These are phyloP conservation scores for Platysteira castanea DNA, from an alignment of 2,113 vertebrate genomes.

Conservation along the genomic window DNA sequence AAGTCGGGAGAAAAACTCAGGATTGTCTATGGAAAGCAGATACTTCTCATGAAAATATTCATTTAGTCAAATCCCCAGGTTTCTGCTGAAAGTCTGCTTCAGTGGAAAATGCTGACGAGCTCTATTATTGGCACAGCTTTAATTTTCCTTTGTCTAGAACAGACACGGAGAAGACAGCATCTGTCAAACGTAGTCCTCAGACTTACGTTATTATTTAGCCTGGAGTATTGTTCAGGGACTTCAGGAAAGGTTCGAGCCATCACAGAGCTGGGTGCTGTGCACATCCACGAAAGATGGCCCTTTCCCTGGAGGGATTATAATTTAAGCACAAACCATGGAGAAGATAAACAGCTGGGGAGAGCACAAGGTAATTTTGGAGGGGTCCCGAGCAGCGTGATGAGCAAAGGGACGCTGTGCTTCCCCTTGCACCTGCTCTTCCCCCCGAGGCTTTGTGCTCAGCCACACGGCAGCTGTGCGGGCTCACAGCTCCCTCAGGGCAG, in stretches of 20 bases:
- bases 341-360: slow-evolving; percentile 9
- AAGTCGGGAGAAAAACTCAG: slow-evolving; percentile 28
- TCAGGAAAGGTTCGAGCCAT: not conserved
- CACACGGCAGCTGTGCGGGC: not conserved
- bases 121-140: slow-evolving; percentile 43
- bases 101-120: slow-evolving; percentile 58
- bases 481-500: not conserved
- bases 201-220: not conserved
- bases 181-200: not conserved
- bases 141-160: slow-evolving; percentile 58
- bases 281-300: not conserved
- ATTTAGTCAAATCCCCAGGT: slow-evolving; percentile 58
- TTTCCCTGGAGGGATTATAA: not conserved
- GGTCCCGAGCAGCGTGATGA: not conserved
- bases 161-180: slow-evolving; percentile 43
- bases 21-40: slow-evolving; percentile 54
- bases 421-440: slow-evolving; percentile 29
- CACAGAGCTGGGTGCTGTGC: not conserved
- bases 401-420: not conserved
- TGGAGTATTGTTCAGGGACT: not conserved
- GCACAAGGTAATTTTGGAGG: not conserved
- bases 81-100: slow-evolving; percentile 39
- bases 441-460: not conserved
- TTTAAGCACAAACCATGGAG: not conserved
- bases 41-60: slow-evolving; percentile 52